Conservation (phyloP, 2,888 invertebrate species). For the Lasioglossum figueresi region DNA sequence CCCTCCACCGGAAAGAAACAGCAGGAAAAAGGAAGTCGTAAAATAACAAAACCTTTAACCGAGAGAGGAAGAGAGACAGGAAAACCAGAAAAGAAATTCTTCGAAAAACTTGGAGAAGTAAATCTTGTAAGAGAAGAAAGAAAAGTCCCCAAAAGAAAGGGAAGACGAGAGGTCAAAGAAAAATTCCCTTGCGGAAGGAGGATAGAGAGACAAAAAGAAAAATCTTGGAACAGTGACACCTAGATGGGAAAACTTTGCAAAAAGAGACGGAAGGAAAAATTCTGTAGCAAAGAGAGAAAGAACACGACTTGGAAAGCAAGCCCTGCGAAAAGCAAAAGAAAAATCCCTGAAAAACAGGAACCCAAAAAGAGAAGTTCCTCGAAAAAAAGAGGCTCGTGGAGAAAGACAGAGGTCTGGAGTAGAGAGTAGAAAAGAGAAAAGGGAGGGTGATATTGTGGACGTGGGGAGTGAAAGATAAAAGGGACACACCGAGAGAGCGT, state of each 20-base stretch:
- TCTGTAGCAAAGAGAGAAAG: background rate
- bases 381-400: background rate
- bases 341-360: background rate
- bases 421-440: background rate
- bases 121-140: background rate
- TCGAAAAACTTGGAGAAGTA: background rate
- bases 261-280: background rate
- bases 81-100: background rate
- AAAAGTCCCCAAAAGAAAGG: background rate
- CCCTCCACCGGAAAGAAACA: background rate
- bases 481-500: background rate
- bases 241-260: background rate
- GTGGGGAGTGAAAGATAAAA: background rate
- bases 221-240: background rate
- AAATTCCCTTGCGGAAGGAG: background rate
- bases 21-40: background rate
- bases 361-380: background rate
- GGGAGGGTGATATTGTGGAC: background rate
- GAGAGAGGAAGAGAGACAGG: background rate
- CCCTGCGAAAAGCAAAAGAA: background rate
- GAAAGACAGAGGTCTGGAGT: background rate
- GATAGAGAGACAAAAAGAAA: background rate
- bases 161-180: background rate
- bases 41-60: background rate
- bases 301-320: background rate